These are phyloP conservation scores for Danio kyathit DNA, from an alignment of 2,797 vertebrate genomes.

Conservation along the genomic window DNA sequence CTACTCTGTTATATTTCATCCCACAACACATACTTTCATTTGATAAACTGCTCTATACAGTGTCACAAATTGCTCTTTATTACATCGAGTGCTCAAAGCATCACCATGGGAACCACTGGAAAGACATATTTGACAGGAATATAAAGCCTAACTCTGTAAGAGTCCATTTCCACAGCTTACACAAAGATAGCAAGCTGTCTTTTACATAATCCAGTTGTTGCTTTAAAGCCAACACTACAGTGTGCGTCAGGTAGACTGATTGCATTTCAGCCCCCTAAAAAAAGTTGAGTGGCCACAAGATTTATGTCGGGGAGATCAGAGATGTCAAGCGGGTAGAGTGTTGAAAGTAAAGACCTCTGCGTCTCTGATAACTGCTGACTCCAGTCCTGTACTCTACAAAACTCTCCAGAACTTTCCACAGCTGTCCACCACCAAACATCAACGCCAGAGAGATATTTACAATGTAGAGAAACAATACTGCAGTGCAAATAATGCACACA, in stretches of 20 bases:
- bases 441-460: constrained; percentile 5
- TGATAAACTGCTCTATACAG: constrained; percentile 28
- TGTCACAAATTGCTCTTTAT: constrained; percentile 19
- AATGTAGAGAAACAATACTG: background rate
- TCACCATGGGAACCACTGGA: constrained; percentile 44
- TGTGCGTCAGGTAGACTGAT: constrained; percentile 48
- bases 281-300: constrained; percentile 43
- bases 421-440: constrained; percentile 39
- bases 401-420: constrained; percentile 60
- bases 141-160: constrained; percentile 26
- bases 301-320: constrained; percentile 31
- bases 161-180: constrained; percentile 4
- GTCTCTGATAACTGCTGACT: constrained; percentile 66
- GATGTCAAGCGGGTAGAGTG: constrained; percentile 3
- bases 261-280: constrained; percentile 2
- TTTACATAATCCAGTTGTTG: constrained; percentile 31
- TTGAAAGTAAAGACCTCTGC: constrained; percentile 53
- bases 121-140: constrained; percentile 28
- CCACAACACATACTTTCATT: constrained; percentile 1
- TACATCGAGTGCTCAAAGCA: constrained; percentile 36
- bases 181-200: constrained; percentile 4
- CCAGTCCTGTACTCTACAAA: constrained; percentile 45
- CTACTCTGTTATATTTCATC: background rate
- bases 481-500: no score
- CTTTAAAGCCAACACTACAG: constrained; percentile 47